Evolutionary conservation across 2,113 vertebrate species (phyloP).

Genomic region (Mustela nigripes): DNA sequence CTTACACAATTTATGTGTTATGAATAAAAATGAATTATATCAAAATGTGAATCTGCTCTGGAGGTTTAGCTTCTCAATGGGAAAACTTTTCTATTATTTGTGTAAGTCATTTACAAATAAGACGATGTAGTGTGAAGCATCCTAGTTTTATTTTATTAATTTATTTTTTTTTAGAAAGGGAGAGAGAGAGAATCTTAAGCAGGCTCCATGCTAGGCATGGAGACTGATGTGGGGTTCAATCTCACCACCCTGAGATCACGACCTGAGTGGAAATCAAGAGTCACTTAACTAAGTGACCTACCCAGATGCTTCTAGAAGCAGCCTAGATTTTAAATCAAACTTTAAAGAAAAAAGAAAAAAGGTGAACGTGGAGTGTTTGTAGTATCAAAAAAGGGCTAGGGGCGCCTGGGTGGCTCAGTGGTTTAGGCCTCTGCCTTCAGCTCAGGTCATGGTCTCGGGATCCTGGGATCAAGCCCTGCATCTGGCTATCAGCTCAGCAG

Average conservation of each 20-base stretch:
- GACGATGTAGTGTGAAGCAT: neutral
- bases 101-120: neutral
- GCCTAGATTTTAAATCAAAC: neutral
- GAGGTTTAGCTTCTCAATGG: neutral
- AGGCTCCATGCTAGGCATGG: neutral
- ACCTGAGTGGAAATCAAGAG: neutral
- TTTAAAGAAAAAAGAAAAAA: neutral
- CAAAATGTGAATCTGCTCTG: neutral
- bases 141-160: neutral
- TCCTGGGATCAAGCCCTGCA: too few species aligned
- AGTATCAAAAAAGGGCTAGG: neutral
- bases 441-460: too few species aligned
- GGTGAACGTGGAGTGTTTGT: neutral
- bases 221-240: neutral
- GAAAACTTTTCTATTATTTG: slow-evolving; percentile 21
- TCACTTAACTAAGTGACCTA: neutral
- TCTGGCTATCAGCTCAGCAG: too few species aligned
- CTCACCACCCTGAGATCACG: neutral
- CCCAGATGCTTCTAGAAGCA: neutral
- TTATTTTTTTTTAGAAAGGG: neutral
- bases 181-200: neutral
- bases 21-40: neutral
- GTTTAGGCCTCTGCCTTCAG: too few species aligned
- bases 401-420: too few species aligned
- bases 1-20: neutral